Conservation (phyloP, 92 coral and sea anemone species). For the Zoanthus solanderi region DNA sequence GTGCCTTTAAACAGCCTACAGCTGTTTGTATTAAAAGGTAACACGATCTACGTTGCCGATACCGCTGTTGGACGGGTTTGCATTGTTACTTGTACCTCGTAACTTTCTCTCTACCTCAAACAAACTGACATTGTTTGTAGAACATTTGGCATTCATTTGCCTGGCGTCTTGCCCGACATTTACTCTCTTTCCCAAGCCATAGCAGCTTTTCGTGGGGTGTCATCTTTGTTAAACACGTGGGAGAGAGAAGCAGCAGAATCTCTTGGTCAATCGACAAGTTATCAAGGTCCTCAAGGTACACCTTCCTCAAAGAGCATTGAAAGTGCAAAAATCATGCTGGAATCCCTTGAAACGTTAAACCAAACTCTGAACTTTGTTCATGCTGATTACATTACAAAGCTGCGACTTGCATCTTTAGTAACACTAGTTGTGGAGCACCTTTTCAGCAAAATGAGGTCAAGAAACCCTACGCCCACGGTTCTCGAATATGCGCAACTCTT, state of each 20-base stretch:
- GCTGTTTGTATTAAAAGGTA: conserved; percentile 61
- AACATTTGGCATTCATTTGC: conserved; percentile 57
- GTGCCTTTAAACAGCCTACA: conserved; percentile 58
- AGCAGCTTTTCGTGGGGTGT: conserved; percentile 48
- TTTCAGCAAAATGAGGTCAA: conserved; percentile 60
- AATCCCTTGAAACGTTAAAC: conserved; percentile 36
- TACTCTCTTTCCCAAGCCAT: conserved; percentile 36
- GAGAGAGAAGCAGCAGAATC: conserved; percentile 44
- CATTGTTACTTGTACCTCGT: conserved; percentile 41
- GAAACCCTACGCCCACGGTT: conserved; percentile 60
- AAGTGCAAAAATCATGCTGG: conserved; percentile 45
- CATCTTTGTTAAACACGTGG: conserved; percentile 38
- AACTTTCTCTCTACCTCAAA: conserved; percentile 45
- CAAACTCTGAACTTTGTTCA: conserved; percentile 37
- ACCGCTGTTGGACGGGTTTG: conserved; percentile 60
- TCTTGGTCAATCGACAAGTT: conserved; percentile 37
- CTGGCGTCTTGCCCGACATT: conserved; percentile 43
- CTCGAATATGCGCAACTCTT: conserved; percentile 60
- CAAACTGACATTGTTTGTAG: conserved; percentile 49
- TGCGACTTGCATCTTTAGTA: conserved; percentile 55
- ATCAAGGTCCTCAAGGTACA: conserved; percentile 64
- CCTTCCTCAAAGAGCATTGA: conserved; percentile 49
- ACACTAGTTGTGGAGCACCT: conserved; percentile 61
- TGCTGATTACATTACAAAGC: conserved; percentile 26
- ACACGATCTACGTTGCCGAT: conserved; percentile 60